Percentiles rank a stretch among this genome's conserved stretches.
These are phyloP conservation scores for Hyperopisus bebe DNA, from an alignment of 2,113 vertebrate genomes.

Conservation along the genomic window DNA sequence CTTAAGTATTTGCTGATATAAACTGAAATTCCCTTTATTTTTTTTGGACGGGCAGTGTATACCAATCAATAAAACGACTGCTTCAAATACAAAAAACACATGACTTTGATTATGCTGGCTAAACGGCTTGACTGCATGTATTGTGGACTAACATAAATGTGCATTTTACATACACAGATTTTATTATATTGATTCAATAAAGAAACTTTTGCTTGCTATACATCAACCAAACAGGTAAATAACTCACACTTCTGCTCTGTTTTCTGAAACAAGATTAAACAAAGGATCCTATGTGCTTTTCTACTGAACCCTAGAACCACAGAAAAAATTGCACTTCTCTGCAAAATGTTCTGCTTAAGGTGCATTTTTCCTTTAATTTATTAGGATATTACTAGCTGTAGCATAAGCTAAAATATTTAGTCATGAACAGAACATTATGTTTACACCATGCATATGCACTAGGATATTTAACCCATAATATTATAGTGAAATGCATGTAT, in stretches of 20 bases:
- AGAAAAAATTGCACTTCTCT: background rate
- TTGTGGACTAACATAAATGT: background rate
- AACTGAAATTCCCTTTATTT: too few species aligned
- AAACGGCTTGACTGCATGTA: background rate
- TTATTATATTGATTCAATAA: background rate
- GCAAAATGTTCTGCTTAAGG: background rate
- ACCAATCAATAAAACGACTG: background rate
- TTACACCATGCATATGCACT: background rate
- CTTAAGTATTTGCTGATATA: too few species aligned
- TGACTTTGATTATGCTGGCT: background rate
- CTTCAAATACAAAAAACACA: background rate
- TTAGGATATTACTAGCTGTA: conserved; percentile 11
- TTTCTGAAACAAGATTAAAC: background rate
- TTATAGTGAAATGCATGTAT: background rate
- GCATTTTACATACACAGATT: background rate
- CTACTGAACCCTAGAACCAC: background rate
- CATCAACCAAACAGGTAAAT: background rate
- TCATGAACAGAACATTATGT: background rate
- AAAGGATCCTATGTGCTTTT: background rate
- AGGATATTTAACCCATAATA: background rate
- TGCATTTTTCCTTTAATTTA: conserved; percentile 54
- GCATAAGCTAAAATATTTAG: background rate
- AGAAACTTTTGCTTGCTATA: background rate
- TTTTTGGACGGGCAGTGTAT: too few species aligned
- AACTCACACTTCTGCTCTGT: background rate